phyloP scores from a whole-genome alignment of 2,113 vertebrate genomes.

The Tragelaphus imberbis region DNA sequence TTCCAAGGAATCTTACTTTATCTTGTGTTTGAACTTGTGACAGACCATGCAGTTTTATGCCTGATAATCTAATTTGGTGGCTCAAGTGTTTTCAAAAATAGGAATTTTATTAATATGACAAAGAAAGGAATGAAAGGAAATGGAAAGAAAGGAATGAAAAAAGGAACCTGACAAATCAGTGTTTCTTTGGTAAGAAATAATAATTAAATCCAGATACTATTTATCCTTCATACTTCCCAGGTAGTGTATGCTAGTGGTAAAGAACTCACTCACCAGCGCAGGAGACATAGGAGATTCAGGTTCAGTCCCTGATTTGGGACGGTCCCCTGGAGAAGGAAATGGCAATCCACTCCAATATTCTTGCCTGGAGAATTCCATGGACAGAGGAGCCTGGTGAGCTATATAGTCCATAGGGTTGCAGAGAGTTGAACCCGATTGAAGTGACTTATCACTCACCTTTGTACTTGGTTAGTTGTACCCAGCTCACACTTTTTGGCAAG shows the following conservation, averaged over 20 bases:
- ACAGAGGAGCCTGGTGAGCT: not conserved
- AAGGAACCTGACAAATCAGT: not conserved
- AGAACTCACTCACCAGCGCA: not conserved
- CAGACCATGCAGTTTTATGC: not conserved
- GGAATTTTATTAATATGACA: not conserved
- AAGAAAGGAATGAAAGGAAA: not conserved
- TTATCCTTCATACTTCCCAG: not conserved
- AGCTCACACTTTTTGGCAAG: not conserved
- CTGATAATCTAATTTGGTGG: conserved; percentile 27
- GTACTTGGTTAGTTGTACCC: not conserved
- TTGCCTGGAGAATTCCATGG: not conserved
- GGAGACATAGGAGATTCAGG: not conserved
- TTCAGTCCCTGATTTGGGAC: not conserved
- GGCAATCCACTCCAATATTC: not conserved
- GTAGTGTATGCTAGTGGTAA: not conserved
- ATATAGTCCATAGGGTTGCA: not conserved
- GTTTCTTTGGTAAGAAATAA: conserved; percentile 14
- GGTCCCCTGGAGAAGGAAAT: not conserved
- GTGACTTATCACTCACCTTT: not conserved
- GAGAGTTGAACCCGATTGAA: not conserved
- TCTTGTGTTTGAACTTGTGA: conserved; percentile 38
- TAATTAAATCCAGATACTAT: not conserved
- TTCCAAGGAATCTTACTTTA: conserved; percentile 39
- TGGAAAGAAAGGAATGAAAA: not conserved
- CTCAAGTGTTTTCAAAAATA: not conserved